phyloP scores from a whole-genome alignment of 2,888 invertebrate species.

The Ceraclea dissimilis region DNA sequence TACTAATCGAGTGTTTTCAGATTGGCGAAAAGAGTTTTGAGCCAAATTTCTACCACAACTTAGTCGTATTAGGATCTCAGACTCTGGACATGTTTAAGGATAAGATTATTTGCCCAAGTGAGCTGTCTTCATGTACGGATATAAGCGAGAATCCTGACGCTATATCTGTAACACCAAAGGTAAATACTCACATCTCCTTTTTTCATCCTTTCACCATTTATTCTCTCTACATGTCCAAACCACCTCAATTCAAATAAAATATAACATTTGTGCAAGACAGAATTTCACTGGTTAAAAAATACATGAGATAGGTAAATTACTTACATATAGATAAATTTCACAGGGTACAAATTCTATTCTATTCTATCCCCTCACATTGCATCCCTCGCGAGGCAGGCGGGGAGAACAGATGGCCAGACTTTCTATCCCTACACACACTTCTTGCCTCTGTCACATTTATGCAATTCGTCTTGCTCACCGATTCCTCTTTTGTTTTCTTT shows the following conservation, averaged over 20 bases:
- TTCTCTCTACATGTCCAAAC: background rate
- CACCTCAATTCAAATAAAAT: background rate
- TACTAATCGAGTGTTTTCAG: background rate
- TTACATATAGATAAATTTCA: no score
- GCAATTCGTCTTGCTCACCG: no score
- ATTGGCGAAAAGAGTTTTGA: background rate
- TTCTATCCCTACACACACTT: no score
- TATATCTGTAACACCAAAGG: background rate
- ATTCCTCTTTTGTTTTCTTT: no score
- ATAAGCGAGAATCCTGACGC: conserved; percentile 46
- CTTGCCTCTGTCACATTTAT: no score
- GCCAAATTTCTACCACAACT: conserved; percentile 48
- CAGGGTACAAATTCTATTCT: no score
- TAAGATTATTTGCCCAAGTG: conserved; percentile 65
- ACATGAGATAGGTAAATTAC: no score
- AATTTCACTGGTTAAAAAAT: conserved; percentile 3
- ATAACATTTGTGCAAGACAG: background rate
- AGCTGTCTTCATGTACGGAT: conserved; percentile 55
- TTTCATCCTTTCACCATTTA: no score
- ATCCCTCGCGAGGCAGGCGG: no score
- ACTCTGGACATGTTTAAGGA: conserved; percentile 65
- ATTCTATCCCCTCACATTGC: no score
- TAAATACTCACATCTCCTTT: no score
- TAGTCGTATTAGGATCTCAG: conserved; percentile 59
- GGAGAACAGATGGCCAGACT: no score